Evolutionary conservation across 2,797 vertebrate genomes (phyloP).

Genomic region (Mus caroli): DNA sequence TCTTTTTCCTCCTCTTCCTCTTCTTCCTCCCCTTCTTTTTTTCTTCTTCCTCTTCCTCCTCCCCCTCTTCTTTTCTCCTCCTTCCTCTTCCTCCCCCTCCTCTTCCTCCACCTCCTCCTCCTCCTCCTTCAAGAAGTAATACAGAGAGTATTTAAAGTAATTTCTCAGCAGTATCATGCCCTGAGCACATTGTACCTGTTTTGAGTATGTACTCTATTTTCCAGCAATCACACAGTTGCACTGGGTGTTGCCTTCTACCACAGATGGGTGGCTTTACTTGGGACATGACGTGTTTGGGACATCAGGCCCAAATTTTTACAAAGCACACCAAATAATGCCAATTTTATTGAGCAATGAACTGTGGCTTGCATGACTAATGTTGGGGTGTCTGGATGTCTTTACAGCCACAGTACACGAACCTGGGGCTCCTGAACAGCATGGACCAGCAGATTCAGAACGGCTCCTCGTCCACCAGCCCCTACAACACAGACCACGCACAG

Average conservation of each 20-base stretch:
- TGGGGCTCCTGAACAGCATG: constrained; percentile 99
- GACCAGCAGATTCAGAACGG: constrained; percentile 99
- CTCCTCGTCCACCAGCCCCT: constrained; percentile 98
- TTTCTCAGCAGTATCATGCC: background rate
- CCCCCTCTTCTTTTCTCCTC: too few species aligned
- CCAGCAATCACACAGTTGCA: background rate
- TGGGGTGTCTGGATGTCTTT: constrained; percentile 71
- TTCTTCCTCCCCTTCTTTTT: too few species aligned
- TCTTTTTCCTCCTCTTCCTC: too few species aligned
- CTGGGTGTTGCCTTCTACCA: background rate
- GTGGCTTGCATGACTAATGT: background rate
- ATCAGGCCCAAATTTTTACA: background rate
- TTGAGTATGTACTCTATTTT: background rate
- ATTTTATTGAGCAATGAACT: background rate
- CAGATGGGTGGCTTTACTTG: background rate
- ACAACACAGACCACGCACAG: constrained; percentile 97
- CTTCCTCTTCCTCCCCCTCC: too few species aligned
- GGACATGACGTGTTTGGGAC: background rate
- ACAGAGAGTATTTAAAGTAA: background rate
- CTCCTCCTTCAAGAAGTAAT: background rate
- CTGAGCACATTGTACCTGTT: background rate
- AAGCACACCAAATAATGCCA: background rate
- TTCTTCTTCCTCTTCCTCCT: too few species aligned
- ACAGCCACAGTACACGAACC: constrained; percentile 97
- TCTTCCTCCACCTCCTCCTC: background rate